Evolutionary conservation across 2,113 vertebrate genomes (phyloP).

Genomic region (Montifringilla adamsi): DNA sequence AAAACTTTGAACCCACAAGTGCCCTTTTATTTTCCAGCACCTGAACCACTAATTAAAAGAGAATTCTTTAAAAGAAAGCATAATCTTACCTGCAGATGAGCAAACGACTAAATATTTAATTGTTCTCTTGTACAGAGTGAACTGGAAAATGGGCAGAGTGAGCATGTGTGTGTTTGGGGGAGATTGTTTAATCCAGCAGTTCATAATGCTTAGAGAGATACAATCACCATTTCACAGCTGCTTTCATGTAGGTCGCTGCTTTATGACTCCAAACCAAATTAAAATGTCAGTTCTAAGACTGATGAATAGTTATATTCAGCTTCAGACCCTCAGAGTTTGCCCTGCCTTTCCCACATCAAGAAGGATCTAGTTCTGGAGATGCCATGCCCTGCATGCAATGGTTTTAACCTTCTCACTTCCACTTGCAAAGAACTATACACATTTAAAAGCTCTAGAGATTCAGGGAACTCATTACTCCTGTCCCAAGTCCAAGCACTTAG

Average conservation of each 20-base stretch:
- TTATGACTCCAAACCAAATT: not conserved
- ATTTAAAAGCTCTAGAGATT: not conserved
- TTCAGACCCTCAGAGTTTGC: not conserved
- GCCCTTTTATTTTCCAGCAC: not conserved
- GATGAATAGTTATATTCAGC: not conserved
- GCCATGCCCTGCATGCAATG: no score
- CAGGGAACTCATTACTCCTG: not conserved
- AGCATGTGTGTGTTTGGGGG: not conserved
- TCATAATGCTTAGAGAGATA: not conserved
- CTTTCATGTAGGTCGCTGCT: not conserved
- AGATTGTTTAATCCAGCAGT: not conserved
- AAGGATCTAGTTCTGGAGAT: not conserved
- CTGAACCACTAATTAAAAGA: constrained; percentile 19
- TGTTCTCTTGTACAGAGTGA: not conserved
- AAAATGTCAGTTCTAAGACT: not conserved
- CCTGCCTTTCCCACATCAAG: not conserved
- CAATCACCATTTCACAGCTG: not conserved
- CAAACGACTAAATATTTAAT: constrained; percentile 14
- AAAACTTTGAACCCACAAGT: constrained; percentile 30
- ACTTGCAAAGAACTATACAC: not conserved
- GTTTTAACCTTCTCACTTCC: not conserved
- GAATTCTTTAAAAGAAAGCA: not conserved
- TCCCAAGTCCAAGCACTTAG: not conserved
- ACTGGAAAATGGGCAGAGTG: not conserved
- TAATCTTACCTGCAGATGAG: not conserved